Base-by-base conservation (phyloP, 2,888 invertebrate genomes). In the Thysanoteuthis rhombus region DNA sequence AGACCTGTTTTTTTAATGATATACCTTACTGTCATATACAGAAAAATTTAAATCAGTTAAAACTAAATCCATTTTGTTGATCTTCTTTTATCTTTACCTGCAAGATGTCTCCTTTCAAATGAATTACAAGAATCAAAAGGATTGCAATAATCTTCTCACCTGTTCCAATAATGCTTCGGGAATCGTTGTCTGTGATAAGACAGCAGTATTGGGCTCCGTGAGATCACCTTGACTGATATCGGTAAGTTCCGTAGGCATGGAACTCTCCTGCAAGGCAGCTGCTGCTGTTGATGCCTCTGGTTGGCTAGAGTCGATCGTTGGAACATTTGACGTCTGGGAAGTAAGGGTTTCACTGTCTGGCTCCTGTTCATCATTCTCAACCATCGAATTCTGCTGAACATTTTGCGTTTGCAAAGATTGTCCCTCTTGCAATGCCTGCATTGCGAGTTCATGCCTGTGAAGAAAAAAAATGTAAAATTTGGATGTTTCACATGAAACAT, bases 381-480 rank as follows among this genome's bases (percentile, higher is more conserved):
- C 40, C 6, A 92, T 36, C 12, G n/a, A 16, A n/a, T 39, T 94
- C 90, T 94, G 93, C 75, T 94, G 93, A 52, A 94, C 93, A 93
- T 94, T 90, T 91, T 94, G 91, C 93, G 95, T 89, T 91, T 94
- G 94, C 32, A 92, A 45, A 10, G 92, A 92, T 90, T 94, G 90
- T 40, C 94, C 94, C 28, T 95, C 94, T 90, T 95, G 94, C 89
- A 95, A 93, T 6, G 96, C 96, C 95, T 97, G 97, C 94, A 97
- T 96, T 36, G 97, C 97, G 25, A 97, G 95, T 95, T 98, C 97
- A 94, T 97, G 97, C 94, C 97, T 96, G 94, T 25, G 39, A 2
- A 91, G 36, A 75, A n/a, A 75, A n/a, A n/a, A n/a, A 75, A 12
- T 10, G 12, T n/a, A 75, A 75, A n/a, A 75, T 16, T 36, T 28